Percentiles rank a stretch among this genome's conserved stretches.
phyloP scores from a whole-genome alignment of 2,113 vertebrate genomes.

The Plestiodon gilberti region DNA sequence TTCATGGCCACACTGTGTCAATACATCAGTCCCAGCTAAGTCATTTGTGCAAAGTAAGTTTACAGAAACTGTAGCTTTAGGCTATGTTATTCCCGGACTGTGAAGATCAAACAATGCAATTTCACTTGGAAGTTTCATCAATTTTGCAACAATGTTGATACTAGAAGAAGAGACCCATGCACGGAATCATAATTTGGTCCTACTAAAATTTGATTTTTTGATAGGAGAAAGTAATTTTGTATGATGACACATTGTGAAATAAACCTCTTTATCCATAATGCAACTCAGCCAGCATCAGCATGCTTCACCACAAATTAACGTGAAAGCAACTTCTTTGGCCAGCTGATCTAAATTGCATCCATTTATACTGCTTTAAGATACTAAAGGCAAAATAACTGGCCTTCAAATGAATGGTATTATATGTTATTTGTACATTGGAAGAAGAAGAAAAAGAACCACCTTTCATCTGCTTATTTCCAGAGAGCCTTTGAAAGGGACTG shows the following conservation, averaged over 20 bases:
- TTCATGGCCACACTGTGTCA: constrained; percentile 83
- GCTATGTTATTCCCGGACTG: constrained; percentile 85
- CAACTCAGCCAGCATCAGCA: constrained; percentile 36
- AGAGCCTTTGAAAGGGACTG: constrained; percentile 85
- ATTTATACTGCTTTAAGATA: constrained; percentile 82
- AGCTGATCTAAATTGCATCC: constrained; percentile 76
- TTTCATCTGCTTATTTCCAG: constrained; percentile 83
- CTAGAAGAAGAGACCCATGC: constrained; percentile 73
- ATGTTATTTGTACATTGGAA: constrained; percentile 85
- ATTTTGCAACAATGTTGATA: constrained; percentile 88
- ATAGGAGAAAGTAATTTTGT: constrained; percentile 77
- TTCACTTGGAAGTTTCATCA: constrained; percentile 86
- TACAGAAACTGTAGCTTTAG: constrained; percentile 87
- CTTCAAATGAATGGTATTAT: constrained; percentile 87
- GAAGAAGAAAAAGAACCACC: constrained; percentile 71
- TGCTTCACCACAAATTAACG: constrained; percentile 60
- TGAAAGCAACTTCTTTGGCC: constrained; percentile 70
- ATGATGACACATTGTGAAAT: constrained; percentile 68
- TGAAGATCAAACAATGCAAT: constrained; percentile 89
- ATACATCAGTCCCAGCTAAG: constrained; percentile 78
- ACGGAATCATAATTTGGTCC: constrained; percentile 82
- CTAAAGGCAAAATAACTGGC: constrained; percentile 77
- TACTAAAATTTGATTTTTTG: constrained; percentile 78
- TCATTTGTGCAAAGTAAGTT: constrained; percentile 85
- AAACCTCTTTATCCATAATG: constrained; percentile 57